phyloP scores from a whole-genome alignment of 2,797 vertebrate genomes.

The Cirrhinus mrigala region DNA sequence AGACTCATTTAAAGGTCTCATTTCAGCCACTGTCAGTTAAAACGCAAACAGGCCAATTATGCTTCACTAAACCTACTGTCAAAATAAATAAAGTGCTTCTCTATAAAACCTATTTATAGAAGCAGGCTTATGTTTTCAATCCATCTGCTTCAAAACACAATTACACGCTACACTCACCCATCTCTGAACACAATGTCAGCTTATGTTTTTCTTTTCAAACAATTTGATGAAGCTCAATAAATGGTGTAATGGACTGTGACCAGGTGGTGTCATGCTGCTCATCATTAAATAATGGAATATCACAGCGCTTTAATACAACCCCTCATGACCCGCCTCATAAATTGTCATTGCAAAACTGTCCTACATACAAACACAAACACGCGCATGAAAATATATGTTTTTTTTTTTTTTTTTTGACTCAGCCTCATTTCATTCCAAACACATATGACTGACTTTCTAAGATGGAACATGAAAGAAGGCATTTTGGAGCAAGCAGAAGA shows the following conservation, averaged over 20 bases:
- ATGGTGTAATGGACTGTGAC: conserved; percentile 56
- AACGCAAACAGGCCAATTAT: conserved; percentile 18
- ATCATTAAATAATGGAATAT: conserved; percentile 53
- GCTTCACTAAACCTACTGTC: conserved; percentile 35
- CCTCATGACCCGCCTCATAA: conserved; percentile 35
- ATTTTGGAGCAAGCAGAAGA: not conserved
- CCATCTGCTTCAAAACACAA: conserved; percentile 52
- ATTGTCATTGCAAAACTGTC: conserved; percentile 44
- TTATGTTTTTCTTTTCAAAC: conserved; percentile 53
- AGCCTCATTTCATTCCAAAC: not conserved
- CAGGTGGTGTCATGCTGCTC: conserved; percentile 31
- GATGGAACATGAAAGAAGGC: not conserved
- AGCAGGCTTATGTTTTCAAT: conserved; percentile 41
- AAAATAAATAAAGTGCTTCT: conserved; percentile 41
- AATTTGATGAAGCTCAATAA: conserved; percentile 43
- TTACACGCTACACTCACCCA: conserved; percentile 55
- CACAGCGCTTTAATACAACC: conserved; percentile 34
- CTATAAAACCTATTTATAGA: conserved; percentile 29
- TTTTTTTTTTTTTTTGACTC: not conserved
- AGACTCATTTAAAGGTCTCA: not conserved
- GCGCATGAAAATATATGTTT: not conserved
- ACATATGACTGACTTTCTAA: conserved; percentile 4
- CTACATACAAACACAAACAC: conserved; percentile 37
- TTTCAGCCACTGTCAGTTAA: conserved; percentile 19
- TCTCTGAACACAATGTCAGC: conserved; percentile 46